Percentiles rank a stretch among this genome's conserved stretches.
Evolutionary conservation across 2,113 vertebrate species (phyloP).

Genomic region (Edolisoma coerulescens): DNA sequence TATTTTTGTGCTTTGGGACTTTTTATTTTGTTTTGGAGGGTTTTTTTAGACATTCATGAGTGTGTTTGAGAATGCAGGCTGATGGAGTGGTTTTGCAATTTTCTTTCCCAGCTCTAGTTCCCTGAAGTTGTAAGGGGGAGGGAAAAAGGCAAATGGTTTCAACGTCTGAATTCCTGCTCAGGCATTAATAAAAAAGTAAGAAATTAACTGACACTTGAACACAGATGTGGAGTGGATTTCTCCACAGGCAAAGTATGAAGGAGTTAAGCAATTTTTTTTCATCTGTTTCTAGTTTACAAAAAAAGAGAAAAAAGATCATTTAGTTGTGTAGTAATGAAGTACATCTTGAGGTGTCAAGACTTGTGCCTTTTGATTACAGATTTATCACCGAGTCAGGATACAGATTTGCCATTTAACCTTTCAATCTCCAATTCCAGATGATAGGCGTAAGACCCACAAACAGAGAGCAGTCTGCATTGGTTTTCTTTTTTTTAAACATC

Average conservation of each 20-base stretch:
- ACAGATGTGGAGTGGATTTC: conserved; percentile 46
- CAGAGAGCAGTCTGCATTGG: conserved; percentile 40
- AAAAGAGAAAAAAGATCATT: conserved; percentile 25
- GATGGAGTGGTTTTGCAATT: background rate
- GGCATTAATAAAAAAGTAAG: conserved; percentile 48
- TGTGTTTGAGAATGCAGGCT: background rate
- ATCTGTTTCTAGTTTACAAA: conserved; percentile 70
- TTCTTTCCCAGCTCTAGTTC: background rate
- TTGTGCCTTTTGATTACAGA: conserved; percentile 70
- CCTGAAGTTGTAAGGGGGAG: background rate
- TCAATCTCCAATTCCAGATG: conserved; percentile 65
- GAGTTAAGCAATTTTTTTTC: conserved; percentile 42
- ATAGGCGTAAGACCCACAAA: conserved; percentile 54
- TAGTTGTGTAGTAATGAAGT: conserved; percentile 67
- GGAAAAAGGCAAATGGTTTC: background rate
- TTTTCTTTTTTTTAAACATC: conserved; percentile 20
- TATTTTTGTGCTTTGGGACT: background rate
- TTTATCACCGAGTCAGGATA: conserved; percentile 75
- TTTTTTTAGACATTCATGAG: background rate
- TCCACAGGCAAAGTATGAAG: conserved; percentile 38
- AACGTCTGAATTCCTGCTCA: conserved; percentile 17
- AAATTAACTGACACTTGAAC: conserved; percentile 48
- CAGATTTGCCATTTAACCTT: conserved; percentile 74
- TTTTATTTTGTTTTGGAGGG: background rate
- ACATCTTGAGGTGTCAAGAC: conserved; percentile 68